These are phyloP conservation scores for Hymenopus coronatus DNA, from an alignment of 2,888 invertebrate genomes.

Conservation along the genomic window DNA sequence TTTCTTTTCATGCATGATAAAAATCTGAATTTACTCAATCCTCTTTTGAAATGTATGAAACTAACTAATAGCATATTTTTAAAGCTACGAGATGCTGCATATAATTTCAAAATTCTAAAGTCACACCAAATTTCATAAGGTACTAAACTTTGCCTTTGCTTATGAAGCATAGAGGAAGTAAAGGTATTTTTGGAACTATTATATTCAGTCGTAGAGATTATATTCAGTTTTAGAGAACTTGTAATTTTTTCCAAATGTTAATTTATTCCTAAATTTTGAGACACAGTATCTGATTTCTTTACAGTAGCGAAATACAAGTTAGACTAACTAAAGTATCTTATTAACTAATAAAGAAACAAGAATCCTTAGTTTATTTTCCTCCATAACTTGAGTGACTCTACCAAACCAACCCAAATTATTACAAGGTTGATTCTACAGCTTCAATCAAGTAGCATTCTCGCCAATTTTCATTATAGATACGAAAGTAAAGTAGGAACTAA, in stretches of 20 bases:
- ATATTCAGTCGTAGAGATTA: too few species aligned
- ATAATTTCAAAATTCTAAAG: too few species aligned
- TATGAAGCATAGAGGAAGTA: neutral
- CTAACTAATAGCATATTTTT: too few species aligned
- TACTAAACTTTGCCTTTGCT: too few species aligned
- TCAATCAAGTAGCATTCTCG: neutral
- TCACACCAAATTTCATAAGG: too few species aligned
- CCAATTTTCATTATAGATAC: neutral
- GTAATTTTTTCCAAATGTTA: constrained; percentile 15
- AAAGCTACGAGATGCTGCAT: too few species aligned
- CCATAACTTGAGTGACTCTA: constrained; percentile 5
- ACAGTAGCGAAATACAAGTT: constrained; percentile 34
- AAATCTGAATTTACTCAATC: too few species aligned
- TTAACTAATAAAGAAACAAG: constrained; percentile 18
- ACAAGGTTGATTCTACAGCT: neutral
- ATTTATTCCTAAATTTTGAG: constrained; percentile 25
- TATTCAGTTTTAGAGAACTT: too few species aligned
- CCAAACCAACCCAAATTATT: neutral
- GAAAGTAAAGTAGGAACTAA: neutral
- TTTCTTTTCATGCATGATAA: too few species aligned
- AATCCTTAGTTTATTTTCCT: neutral
- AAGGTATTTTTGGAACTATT: neutral
- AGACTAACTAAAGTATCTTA: constrained; percentile 27
- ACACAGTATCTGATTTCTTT: constrained; percentile 26
- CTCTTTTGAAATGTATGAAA: too few species aligned